These are phyloP conservation scores for Cossypha heuglini DNA, from an alignment of 2,797 vertebrate species.

Conservation along the genomic window DNA sequence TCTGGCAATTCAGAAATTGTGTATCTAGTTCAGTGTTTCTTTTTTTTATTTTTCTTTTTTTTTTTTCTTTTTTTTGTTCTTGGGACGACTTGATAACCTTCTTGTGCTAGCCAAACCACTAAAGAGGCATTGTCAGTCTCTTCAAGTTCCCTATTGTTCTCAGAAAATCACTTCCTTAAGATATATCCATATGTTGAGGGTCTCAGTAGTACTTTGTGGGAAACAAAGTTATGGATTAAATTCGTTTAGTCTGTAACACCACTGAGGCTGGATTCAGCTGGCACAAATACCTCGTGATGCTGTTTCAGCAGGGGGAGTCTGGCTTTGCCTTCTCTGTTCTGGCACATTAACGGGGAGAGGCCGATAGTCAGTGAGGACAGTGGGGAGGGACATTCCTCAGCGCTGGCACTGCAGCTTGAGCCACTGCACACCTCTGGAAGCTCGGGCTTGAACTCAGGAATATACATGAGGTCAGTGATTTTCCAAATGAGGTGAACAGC, in stretches of 20 bases:
- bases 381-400: not conserved
- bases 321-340: not conserved
- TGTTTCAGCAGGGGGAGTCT: not conserved
- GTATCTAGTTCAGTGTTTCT: not conserved
- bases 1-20: not conserved
- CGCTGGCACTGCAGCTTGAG: not conserved
- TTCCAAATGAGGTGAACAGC: not conserved
- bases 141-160: conserved; percentile 50
- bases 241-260: not conserved
- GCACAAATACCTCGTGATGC: not conserved
- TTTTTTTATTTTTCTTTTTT: not conserved
- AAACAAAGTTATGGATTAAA: not conserved
- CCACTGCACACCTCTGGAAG: not conserved
- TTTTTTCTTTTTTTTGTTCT: not conserved
- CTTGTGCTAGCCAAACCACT: conserved; percentile 27
- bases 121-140: conserved; percentile 38
- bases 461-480: not conserved
- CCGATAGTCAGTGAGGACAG: not conserved
- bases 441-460: not conserved
- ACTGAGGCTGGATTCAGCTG: not conserved
- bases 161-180: conserved; percentile 62
- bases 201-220: not conserved
- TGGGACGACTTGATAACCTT: conserved; percentile 28
- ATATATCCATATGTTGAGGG: conserved; percentile 38
- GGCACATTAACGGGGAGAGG: not conserved